These are phyloP conservation scores for Temnothorax unifasciatus DNA, from an alignment of 2,888 invertebrate genomes.

Conservation along the genomic window DNA sequence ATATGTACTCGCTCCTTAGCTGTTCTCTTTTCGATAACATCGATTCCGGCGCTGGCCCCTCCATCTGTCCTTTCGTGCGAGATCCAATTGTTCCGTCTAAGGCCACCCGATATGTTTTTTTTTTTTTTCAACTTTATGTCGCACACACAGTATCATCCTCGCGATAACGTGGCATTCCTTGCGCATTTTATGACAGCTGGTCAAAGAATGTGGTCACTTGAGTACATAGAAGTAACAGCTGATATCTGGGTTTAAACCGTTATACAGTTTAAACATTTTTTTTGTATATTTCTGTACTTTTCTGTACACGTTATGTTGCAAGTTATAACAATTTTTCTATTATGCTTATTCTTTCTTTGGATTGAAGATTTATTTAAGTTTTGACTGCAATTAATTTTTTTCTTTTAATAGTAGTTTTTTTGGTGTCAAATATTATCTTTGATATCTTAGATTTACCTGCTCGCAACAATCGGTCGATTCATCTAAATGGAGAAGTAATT, in stretches of 20 bases:
- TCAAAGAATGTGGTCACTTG: background rate
- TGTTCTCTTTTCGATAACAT: slow-evolving; percentile 71
- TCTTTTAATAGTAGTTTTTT: background rate
- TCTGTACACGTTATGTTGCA: background rate
- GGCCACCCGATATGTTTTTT: background rate
- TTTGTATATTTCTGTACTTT: background rate
- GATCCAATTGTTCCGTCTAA: slow-evolving; percentile 42
- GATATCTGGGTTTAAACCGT: background rate
- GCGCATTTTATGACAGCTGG: background rate
- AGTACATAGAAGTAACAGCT: background rate
- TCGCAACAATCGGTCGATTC: slow-evolving; percentile 57
- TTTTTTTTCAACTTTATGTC: slow-evolving; percentile 15
- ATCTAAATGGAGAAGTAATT: background rate
- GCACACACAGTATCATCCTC: background rate
- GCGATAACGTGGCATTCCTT: slow-evolving; percentile 4
- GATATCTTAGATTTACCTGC: slow-evolving; percentile 30
- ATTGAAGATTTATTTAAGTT: background rate
- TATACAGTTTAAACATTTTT: background rate
- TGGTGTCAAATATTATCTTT: background rate
- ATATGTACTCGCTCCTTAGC: slow-evolving; percentile 65
- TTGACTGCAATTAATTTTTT: background rate
- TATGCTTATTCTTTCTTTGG: background rate
- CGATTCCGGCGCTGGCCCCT: slow-evolving; percentile 56
- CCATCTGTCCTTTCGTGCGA: slow-evolving; percentile 33
- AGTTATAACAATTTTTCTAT: background rate